Evolutionary conservation across 1,140 invertebrate species (phyloP).

Genomic region (Lucilia cuprina): DNA sequence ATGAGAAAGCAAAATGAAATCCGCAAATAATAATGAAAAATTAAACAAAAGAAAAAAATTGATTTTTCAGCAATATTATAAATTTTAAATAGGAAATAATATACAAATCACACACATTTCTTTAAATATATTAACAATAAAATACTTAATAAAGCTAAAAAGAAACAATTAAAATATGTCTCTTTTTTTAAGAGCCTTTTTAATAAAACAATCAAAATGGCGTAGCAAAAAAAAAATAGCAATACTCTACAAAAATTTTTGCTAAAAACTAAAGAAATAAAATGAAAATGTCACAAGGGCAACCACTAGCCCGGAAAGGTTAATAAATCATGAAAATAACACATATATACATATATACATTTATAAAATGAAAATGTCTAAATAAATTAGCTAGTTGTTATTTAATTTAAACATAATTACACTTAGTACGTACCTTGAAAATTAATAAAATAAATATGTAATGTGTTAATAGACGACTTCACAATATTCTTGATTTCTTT

Average conservation of each 20-base stretch:
- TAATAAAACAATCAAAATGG: conserved; percentile 18
- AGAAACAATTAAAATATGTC: neutral
- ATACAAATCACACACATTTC: too few species aligned
- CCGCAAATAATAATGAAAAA: neutral
- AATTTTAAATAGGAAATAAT: neutral
- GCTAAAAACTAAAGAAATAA: conserved; percentile 2
- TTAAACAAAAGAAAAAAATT: neutral
- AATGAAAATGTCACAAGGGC: conserved; percentile 39
- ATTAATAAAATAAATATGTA: neutral
- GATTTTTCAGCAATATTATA: neutral
- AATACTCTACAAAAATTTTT: neutral
- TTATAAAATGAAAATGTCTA: too few species aligned
- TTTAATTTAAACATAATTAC: neutral
- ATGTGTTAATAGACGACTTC: neutral
- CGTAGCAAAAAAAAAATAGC: conserved; percentile 13
- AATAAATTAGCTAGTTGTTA: neutral
- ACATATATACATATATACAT: neutral
- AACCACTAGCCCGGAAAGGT: conserved; percentile 36
- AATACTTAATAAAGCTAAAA: neutral
- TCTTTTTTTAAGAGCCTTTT: neutral
- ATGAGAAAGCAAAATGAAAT: too few species aligned
- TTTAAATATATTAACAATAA: neutral
- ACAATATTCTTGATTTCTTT: neutral
- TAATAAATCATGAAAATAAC: neutral
- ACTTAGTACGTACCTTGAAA: neutral